A percentile compares a stretch with the other conserved stretches of the same genome.
These are phyloP conservation scores for Mactra quadrangularis DNA, from an alignment of 1,140 invertebrate species.

Conservation along the genomic window DNA sequence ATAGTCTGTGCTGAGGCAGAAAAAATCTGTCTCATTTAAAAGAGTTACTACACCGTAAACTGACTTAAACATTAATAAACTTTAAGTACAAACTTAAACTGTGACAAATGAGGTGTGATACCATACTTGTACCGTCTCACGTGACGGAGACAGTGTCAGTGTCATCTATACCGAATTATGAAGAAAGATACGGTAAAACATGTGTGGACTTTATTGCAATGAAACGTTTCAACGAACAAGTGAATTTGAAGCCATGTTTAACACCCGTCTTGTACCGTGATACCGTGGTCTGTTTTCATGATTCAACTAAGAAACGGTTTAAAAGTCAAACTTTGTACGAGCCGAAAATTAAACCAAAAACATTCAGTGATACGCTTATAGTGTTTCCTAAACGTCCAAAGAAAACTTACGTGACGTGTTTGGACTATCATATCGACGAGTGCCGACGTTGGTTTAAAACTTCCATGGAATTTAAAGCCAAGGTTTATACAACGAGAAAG, in stretches of 20 bases:
- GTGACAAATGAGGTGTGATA: slow-evolving; percentile 45
- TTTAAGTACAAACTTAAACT: no score
- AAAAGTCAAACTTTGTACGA: slow-evolving; percentile 72
- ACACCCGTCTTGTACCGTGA: slow-evolving; percentile 67
- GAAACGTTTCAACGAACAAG: slow-evolving; percentile 69
- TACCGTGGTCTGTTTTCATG: slow-evolving; percentile 67
- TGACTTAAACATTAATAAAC: no score
- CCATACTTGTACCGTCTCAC: slow-evolving; percentile 58
- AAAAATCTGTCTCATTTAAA: no score
- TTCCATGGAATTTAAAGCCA: slow-evolving; percentile 72
- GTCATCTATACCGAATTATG: slow-evolving; percentile 55
- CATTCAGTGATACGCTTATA: slow-evolving; percentile 70
- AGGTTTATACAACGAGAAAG: slow-evolving; percentile 66
- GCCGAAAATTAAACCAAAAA: slow-evolving; percentile 63
- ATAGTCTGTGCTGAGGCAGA: no score
- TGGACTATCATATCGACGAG: slow-evolving; percentile 72
- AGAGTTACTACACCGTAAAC: no score
- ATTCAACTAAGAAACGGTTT: slow-evolving; percentile 70
- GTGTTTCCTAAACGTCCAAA: slow-evolving; percentile 66
- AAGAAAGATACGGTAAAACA: slow-evolving; percentile 61
- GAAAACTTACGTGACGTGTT: slow-evolving; percentile 64
- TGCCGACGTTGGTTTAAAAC: slow-evolving; percentile 75
- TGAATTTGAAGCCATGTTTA: slow-evolving; percentile 65
- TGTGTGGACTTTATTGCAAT: slow-evolving; percentile 61
- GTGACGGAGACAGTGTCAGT: slow-evolving; percentile 66